These are phyloP conservation scores for Embiotoca jacksoni DNA, from an alignment of 2,113 vertebrate species.

Conservation along the genomic window DNA sequence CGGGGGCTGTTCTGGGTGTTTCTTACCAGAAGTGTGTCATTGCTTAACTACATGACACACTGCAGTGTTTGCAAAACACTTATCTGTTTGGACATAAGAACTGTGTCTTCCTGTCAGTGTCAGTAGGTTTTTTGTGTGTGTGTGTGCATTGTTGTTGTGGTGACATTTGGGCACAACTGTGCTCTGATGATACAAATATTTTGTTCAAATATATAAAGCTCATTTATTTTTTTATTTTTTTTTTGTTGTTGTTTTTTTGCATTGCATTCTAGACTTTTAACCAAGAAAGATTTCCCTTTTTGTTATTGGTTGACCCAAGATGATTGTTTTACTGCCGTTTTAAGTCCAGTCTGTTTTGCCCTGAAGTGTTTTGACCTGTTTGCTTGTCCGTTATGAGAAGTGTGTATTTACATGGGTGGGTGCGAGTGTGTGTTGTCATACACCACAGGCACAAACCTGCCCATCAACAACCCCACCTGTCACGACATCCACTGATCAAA, in stretches of 20 bases:
- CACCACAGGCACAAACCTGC: slow-evolving; percentile 20
- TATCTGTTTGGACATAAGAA: slow-evolving; percentile 51
- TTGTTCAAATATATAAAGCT: background rate
- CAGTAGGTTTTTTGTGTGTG: background rate
- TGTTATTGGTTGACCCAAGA: background rate
- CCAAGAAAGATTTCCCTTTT: background rate
- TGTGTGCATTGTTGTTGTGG: slow-evolving; percentile 4
- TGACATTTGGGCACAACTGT: background rate
- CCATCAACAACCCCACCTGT: slow-evolving; percentile 56
- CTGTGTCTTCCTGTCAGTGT: slow-evolving; percentile 57
- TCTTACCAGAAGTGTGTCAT: slow-evolving; percentile 44
- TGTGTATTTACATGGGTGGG: background rate
- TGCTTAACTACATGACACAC: slow-evolving; percentile 20
- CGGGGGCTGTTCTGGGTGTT: background rate
- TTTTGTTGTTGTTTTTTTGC: background rate
- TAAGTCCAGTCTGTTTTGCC: background rate
- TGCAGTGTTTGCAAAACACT: slow-evolving; percentile 48
- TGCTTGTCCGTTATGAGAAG: slow-evolving; percentile 4
- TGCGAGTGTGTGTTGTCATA: background rate
- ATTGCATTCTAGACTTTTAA: background rate
- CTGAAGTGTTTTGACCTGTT: background rate
- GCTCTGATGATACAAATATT: background rate
- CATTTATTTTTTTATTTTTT: background rate
- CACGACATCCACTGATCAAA: slow-evolving; percentile 43
- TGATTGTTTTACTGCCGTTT: slow-evolving; percentile 6